These are phyloP conservation scores for Pinctada fucata DNA, from an alignment of 2,888 invertebrate species.

Conservation along the genomic window DNA sequence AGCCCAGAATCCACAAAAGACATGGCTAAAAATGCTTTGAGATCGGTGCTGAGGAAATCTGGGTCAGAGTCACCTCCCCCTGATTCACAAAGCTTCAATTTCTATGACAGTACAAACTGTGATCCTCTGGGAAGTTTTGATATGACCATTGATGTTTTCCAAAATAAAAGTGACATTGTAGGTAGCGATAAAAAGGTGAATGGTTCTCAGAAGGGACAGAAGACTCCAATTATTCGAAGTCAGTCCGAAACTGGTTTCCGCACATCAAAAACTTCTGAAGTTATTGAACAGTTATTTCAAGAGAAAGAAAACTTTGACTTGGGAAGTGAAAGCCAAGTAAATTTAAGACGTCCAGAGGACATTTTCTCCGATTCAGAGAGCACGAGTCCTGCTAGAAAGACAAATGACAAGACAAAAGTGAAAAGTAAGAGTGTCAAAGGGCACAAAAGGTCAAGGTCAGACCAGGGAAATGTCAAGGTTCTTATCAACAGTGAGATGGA, in stretches of 20 bases:
- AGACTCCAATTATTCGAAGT: slow-evolving; percentile 30
- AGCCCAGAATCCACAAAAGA: slow-evolving; percentile 59
- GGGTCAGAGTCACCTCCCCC: slow-evolving; percentile 55
- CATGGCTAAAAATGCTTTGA: slow-evolving; percentile 60
- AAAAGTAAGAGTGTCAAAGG: slow-evolving; percentile 32
- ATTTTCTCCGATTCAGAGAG: slow-evolving; percentile 58
- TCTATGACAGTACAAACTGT: slow-evolving; percentile 56
- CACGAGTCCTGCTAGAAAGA: slow-evolving; percentile 30
- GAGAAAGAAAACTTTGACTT: slow-evolving; percentile 42
- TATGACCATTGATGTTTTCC: background rate
- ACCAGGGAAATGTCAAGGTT: slow-evolving; percentile 52
- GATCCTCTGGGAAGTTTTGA: slow-evolving; percentile 63
- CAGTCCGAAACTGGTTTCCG: slow-evolving; percentile 36
- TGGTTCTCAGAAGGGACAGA: slow-evolving; percentile 3
- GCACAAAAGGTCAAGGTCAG: slow-evolving; percentile 66
- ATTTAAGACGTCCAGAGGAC: slow-evolving; percentile 36
- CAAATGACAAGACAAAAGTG: slow-evolving; percentile 25
- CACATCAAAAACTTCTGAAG: slow-evolving; percentile 30
- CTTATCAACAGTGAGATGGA: too few species aligned
- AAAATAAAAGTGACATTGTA: background rate
- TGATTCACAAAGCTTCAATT: slow-evolving; percentile 44
- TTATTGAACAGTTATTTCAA: slow-evolving; percentile 42
- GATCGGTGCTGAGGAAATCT: slow-evolving; percentile 63
- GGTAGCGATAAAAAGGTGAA: background rate
- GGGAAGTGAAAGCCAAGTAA: slow-evolving; percentile 24